Base-by-base conservation (phyloP, 37 sponge, comb jelly and placozoan genomes). In the Bolinopsis microptera region DNA sequence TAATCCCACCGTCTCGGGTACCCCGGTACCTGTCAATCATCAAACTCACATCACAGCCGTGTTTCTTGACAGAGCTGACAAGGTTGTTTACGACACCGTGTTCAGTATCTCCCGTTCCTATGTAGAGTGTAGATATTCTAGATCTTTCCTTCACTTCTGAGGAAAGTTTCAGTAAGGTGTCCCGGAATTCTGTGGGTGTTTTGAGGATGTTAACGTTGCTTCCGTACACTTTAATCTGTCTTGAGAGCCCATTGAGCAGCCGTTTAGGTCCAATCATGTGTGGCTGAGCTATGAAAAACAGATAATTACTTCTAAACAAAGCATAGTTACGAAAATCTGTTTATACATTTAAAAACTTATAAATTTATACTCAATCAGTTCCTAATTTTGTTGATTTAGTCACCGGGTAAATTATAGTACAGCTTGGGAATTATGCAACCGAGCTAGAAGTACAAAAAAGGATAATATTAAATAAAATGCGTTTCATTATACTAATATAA, bases 111-210 rank as follows among this genome's bases (percentile, higher is more conserved):
- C 48, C 48, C 0, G 32, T n/a, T 13, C 90, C 90, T 25, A 86
- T n/a, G 35, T 86, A 86, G 5, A 86, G 90, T 2, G 36, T 39
- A 16, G 90, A 86, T 41, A 86, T 86, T n/a, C 90, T 13, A 1
- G 90, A 13, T 41, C 90, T 39, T 0, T n/a, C 3, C 30, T 23
- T 0, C 3, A 41, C 41, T 3, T 18, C 41, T 36, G 90, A 39
- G 2, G 61, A 41, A 0, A 39, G 28, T 86, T 86, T 13, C 0
- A 86, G 90, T 3, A 86, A 48, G 1, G 61, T 39, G 24, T 86
- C 90, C 3, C 61, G 61, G 30, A 86, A 86, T 39, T 86, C 61
- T 5, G 90, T n/a, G 26, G 90, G 90, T 33, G 90, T 30, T 1
- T 24, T 41, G 0, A 86, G 61, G 5, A 86, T 27, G 34, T 86